Base-by-base conservation (phyloP, 2,113 vertebrate species). In the Lasiurus borealis region DNA sequence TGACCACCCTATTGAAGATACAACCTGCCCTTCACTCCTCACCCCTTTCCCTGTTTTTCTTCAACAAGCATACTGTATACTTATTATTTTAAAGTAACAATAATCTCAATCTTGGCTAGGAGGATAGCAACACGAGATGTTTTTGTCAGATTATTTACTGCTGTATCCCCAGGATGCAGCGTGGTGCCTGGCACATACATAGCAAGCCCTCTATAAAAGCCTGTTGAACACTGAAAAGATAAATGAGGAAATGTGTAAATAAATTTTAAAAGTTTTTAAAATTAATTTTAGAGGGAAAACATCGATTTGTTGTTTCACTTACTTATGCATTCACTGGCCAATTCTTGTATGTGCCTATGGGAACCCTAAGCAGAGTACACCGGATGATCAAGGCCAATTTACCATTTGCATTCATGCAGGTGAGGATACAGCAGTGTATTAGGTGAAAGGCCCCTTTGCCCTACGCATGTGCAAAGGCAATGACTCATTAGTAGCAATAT, bases 161-260 rank as follows among this genome's bases (percentile, higher is more conserved):
- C 44, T 50, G 2, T 21, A 4, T n/a, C 44, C 31, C 77, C 3
- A 9, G 54, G 46, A 34, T 0, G 27, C 0, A 15, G 5, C 15
- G 3, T 0, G 0, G 31, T 8, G 8, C 69, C 54, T 2, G 2
- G 34, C 59, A 54, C 75, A 0, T 2, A 54, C 75, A 0, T 2
- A 23, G 44, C 36, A 34, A 57, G 36, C 36, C 50, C 36, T 21
- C 62, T 19, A 6, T 18, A 5, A 66, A 23, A 4, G 0, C 40
- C 27, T 31, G 36, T 1, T 50, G 71, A 57, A 21, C 48, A 8
- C 2, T 12, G 54, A 68, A 40, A 34, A 44, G 75, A 8, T 34
- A 68, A 52, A 18, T 0, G 15, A 54, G 44, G 40, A 44, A 68
- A 40, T 23, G 14, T 40, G 9, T 25, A 44, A 44, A 12, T 15